Evolutionary conservation across 2,113 vertebrate genomes (phyloP).

Genomic region (Capreolus pygargus): DNA sequence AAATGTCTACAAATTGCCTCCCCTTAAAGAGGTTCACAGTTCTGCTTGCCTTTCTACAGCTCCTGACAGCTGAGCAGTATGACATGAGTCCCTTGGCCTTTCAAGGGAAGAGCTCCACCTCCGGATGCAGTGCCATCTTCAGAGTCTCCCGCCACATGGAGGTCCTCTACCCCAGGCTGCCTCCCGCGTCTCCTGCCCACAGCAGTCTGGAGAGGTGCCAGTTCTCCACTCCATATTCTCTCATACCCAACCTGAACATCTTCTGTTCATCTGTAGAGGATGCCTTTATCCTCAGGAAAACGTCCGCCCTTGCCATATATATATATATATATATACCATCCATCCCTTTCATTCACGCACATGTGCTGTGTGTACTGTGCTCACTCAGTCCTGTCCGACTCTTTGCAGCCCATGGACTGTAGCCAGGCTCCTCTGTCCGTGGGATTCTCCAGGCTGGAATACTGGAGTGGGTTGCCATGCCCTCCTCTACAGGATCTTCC

Average conservation of each 20-base stretch:
- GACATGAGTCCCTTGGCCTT: rapidly evolving
- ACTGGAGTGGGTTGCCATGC: not conserved
- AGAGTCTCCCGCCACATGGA: not conserved
- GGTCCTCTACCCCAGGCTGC: not conserved
- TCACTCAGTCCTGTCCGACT: not conserved
- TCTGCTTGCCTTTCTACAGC: not conserved
- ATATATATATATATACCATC: not conserved
- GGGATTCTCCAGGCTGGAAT: not conserved
- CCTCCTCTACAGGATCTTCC: not conserved
- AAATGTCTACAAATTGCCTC: not conserved
- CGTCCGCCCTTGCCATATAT: not conserved
- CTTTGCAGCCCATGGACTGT: not conserved
- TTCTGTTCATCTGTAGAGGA: not conserved
- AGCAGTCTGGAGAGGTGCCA: not conserved
- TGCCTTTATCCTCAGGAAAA: not conserved
- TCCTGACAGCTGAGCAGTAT: not conserved
- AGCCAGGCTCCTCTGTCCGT: not conserved
- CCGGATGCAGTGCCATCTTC: not conserved
- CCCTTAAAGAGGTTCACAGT: not conserved
- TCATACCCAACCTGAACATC: not conserved
- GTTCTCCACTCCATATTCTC: not conserved
- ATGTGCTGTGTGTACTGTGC: rapidly evolving
- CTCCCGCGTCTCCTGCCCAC: not conserved
- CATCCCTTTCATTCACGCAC: not conserved
- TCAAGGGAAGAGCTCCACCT: not conserved